Conservation (phyloP, 2,797 vertebrate species). For the Sebastes oblongus region DNA sequence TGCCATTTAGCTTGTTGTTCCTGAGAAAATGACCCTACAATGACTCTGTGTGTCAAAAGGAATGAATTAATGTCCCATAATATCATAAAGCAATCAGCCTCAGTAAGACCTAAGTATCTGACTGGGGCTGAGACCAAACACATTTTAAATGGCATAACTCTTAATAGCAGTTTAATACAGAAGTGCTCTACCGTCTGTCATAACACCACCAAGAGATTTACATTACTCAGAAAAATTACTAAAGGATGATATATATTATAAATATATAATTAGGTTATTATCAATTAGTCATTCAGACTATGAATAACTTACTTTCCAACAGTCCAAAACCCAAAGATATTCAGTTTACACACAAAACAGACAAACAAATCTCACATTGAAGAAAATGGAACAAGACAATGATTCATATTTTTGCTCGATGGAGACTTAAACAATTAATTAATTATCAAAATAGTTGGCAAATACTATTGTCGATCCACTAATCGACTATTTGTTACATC, state of each 20-base stretch:
- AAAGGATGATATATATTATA: background rate
- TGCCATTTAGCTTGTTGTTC: slow-evolving; percentile 10
- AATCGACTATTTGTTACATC: background rate
- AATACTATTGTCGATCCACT: background rate
- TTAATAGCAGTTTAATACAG: slow-evolving; percentile 10
- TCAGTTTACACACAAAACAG: background rate
- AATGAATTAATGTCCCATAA: slow-evolving; percentile 40
- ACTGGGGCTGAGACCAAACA: slow-evolving; percentile 25
- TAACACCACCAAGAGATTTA: background rate
- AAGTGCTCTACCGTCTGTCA: background rate
- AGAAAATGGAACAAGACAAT: background rate
- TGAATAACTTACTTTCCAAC: background rate
- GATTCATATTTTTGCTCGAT: background rate
- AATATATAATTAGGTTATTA: background rate
- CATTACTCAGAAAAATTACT: background rate
- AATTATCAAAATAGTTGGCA: background rate
- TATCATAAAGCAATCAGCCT: slow-evolving; percentile 37
- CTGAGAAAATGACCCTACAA: slow-evolving; percentile 20
- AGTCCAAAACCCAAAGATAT: background rate
- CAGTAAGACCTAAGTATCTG: slow-evolving; percentile 2
- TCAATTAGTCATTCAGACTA: background rate
- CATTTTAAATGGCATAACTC: slow-evolving; percentile 19
- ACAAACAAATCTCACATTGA: background rate
- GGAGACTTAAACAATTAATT: background rate
- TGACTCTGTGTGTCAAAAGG: slow-evolving; percentile 14